phyloP scores from a whole-genome alignment of 1,140 invertebrate species.

The Pogonomyrmex californicus region DNA sequence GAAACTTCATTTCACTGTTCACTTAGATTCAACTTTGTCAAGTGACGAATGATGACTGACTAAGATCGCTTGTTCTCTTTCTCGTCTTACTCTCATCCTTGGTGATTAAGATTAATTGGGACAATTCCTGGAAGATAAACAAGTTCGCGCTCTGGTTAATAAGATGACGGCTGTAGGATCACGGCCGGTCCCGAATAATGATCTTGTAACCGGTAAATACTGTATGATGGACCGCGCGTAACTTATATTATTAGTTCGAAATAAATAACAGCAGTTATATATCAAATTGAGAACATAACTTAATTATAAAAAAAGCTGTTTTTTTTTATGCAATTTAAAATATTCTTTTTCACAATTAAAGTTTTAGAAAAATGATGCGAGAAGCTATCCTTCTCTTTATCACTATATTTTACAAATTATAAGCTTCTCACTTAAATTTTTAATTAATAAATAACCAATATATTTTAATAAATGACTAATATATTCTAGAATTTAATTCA shows the following conservation, averaged over 20 bases:
- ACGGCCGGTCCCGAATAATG: neutral
- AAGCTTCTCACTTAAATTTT: too few relatives aligned
- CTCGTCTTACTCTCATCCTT: slow-evolving; percentile 2
- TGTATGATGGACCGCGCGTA: neutral
- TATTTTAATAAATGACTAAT: too few relatives aligned
- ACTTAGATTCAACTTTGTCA: slow-evolving; percentile 1
- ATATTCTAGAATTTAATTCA: neutral
- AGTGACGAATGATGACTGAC: slow-evolving; percentile 11
- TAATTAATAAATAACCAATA: too few relatives aligned
- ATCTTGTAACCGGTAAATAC: slow-evolving; percentile 30
- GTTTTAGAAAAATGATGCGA: neutral
- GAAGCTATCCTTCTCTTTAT: neutral
- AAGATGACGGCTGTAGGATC: slow-evolving; percentile 29
- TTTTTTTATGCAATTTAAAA: neutral
- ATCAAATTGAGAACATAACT: neutral
- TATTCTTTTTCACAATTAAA: neutral
- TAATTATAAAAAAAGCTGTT: slow-evolving; percentile 1
- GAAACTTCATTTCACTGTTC: neutral
- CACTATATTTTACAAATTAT: neutral
- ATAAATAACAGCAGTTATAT: neutral
- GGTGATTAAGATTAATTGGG: slow-evolving; percentile 25
- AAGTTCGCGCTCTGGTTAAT: slow-evolving; percentile 10
- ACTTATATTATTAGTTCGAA: neutral
- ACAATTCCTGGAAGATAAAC: slow-evolving; percentile 31
- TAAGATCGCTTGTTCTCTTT: slow-evolving; percentile 6